These are phyloP conservation scores for Parapsyche elsis DNA, from an alignment of 1,140 invertebrate genomes.

Conservation along the genomic window DNA sequence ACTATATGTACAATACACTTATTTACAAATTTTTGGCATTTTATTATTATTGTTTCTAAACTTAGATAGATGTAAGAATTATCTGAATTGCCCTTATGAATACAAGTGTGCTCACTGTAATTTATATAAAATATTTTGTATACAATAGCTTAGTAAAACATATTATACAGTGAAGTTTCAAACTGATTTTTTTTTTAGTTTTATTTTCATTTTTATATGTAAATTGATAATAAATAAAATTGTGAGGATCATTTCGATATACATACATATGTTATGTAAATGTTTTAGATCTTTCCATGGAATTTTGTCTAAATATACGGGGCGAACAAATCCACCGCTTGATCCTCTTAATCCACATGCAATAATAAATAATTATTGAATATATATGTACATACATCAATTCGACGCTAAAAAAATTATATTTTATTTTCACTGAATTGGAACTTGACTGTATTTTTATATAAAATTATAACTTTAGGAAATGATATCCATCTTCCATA, in stretches of 20 bases:
- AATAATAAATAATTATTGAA: background rate
- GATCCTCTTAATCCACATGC: background rate
- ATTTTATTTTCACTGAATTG: too few species aligned
- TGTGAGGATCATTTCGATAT: background rate
- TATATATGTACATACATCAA: background rate
- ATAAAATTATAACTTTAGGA: too few species aligned
- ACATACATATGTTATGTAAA: too few species aligned
- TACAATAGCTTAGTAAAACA: background rate
- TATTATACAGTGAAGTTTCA: background rate
- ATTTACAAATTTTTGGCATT: background rate
- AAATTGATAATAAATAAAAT: too few species aligned
- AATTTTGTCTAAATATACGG: too few species aligned
- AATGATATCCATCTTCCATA: background rate
- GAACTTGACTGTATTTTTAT: too few species aligned
- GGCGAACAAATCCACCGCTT: background rate
- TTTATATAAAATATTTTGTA: constrained; percentile 20
- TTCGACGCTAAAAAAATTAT: too few species aligned
- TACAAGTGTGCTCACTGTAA: constrained; percentile 16
- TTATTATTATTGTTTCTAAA: background rate
- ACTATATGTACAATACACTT: background rate
- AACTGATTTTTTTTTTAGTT: too few species aligned
- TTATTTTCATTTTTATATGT: background rate
- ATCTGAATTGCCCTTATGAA: constrained; percentile 17
- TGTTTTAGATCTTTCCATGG: background rate
- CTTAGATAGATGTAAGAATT: constrained; percentile 10